A percentile compares a stretch with the other conserved stretches of the same genome.
phyloP scores from a whole-genome alignment of 2,888 invertebrate genomes.

The Heliconius sara region DNA sequence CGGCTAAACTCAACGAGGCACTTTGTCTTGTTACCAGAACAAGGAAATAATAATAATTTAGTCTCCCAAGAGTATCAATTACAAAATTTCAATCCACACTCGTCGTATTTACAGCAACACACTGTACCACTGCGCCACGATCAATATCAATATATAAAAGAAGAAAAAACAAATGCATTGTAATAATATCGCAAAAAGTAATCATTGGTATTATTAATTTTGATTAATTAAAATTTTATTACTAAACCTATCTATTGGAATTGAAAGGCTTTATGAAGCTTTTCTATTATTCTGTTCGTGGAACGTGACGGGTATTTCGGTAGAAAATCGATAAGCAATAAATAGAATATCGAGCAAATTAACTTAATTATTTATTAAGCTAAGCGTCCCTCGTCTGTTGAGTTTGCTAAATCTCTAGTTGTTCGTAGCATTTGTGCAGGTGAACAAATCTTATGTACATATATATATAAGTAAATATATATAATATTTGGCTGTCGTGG shows the following conservation, averaged over 20 bases:
- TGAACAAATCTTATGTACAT: neutral
- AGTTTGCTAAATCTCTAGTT: neutral
- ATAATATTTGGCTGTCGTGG: too few species aligned
- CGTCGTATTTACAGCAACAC: too few species aligned
- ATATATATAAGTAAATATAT: neutral
- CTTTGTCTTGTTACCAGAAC: too few species aligned
- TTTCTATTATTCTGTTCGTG: slow-evolving; percentile 3
- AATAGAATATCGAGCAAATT: neutral
- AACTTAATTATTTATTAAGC: neutral
- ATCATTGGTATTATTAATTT: too few species aligned
- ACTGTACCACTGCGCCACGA: too few species aligned
- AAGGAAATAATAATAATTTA: too few species aligned
- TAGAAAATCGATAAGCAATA: slow-evolving; percentile 20
- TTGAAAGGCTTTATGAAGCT: slow-evolving; percentile 4
- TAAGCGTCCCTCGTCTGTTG: neutral
- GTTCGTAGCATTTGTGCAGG: neutral
- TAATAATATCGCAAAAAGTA: neutral
- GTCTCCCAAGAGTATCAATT: too few species aligned
- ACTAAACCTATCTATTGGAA: slow-evolving; percentile 2
- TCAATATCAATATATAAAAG: too few species aligned
- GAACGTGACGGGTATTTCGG: neutral
- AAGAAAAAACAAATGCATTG: neutral
- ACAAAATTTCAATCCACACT: too few species aligned
- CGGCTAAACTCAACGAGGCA: too few species aligned
- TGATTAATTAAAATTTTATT: slow-evolving; percentile 10